Percentiles rank a stretch among this genome's conserved stretches.
phyloP scores from a whole-genome alignment of 2,797 vertebrate species.

The Helicolenus hilgendorfi region DNA sequence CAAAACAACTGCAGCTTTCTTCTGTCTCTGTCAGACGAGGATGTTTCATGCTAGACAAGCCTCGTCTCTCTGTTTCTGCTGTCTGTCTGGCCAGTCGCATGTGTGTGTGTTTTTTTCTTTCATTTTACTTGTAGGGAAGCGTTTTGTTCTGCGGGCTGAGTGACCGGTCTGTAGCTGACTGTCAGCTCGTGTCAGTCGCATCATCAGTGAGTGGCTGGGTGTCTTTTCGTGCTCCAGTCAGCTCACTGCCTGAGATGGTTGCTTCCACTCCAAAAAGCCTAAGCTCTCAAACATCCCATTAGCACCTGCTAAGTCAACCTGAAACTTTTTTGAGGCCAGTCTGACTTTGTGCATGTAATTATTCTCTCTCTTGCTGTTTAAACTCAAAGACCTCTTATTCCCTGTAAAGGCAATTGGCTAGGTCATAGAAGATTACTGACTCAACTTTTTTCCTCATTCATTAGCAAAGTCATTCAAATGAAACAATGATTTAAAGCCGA shows the following conservation, averaged over 20 bases:
- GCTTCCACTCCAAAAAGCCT: constrained; percentile 67
- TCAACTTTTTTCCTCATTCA: constrained; percentile 46
- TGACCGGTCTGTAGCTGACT: constrained; percentile 43
- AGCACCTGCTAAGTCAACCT: constrained; percentile 82
- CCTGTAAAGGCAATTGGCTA: constrained; percentile 56
- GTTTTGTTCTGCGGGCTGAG: constrained; percentile 61
- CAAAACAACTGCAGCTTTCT: constrained; percentile 36
- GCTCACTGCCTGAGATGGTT: constrained; percentile 66
- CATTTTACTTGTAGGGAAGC: constrained; percentile 24
- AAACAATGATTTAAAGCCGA: constrained; percentile 18
- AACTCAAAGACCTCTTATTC: constrained; percentile 63
- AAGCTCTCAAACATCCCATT: constrained; percentile 80
- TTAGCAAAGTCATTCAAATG: constrained; percentile 58
- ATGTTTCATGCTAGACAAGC: constrained; percentile 22
- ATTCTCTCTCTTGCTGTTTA: constrained; percentile 66
- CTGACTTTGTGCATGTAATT: constrained; percentile 83
- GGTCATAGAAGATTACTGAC: constrained; percentile 72
- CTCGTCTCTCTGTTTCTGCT: not conserved
- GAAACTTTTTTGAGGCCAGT: constrained; percentile 77
- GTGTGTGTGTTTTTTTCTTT: constrained; percentile 16
- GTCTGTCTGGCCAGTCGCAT: constrained; percentile 29
- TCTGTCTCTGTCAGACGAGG: constrained; percentile 14
- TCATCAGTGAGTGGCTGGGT: constrained; percentile 55
- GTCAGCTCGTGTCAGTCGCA: constrained; percentile 72
- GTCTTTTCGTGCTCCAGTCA: constrained; percentile 76